phyloP scores from a whole-genome alignment of 2,888 invertebrate species.

The Cataglyphis altisquamis region DNA sequence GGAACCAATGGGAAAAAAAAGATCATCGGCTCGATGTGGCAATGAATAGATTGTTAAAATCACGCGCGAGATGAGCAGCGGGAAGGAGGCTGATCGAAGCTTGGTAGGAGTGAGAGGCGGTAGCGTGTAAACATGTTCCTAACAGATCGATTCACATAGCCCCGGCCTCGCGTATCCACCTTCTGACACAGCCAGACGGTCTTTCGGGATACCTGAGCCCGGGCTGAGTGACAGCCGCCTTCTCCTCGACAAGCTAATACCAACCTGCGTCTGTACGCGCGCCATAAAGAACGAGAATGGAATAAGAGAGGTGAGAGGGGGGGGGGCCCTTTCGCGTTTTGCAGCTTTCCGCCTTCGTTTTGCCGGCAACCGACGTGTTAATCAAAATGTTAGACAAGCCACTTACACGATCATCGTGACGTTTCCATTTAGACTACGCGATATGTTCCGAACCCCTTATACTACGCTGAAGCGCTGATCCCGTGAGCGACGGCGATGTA shows the following conservation, averaged over 20 bases:
- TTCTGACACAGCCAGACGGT: constrained; percentile 78
- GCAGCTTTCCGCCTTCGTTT: constrained; percentile 72
- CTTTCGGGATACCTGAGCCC: constrained; percentile 66
- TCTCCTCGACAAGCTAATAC: constrained; percentile 85
- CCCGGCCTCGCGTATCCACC: constrained; percentile 56
- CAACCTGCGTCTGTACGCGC: constrained; percentile 80
- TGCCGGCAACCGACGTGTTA: constrained; percentile 83
- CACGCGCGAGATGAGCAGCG: background rate
- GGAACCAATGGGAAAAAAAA: background rate
- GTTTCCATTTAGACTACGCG: constrained; percentile 84
- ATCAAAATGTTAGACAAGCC: constrained; percentile 86
- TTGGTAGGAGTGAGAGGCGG: constrained; percentile 68
- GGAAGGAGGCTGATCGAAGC: constrained; percentile 47
- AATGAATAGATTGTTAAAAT: constrained; percentile 28
- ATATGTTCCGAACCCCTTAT: constrained; percentile 47
- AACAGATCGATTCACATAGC: constrained; percentile 80
- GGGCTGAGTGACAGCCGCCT: constrained; percentile 82
- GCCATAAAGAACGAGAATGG: constrained; percentile 60
- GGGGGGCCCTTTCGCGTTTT: constrained; percentile 76
- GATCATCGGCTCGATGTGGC: background rate
- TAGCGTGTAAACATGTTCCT: constrained; percentile 84
- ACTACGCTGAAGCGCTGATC: constrained; percentile 46
- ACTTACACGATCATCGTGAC: constrained; percentile 85
- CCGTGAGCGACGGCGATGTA: constrained; percentile 70
- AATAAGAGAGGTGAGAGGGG: constrained; percentile 19